Evolutionary conservation across 2,797 vertebrate species (phyloP).

Genomic region (Pachyuromys duprasi): DNA sequence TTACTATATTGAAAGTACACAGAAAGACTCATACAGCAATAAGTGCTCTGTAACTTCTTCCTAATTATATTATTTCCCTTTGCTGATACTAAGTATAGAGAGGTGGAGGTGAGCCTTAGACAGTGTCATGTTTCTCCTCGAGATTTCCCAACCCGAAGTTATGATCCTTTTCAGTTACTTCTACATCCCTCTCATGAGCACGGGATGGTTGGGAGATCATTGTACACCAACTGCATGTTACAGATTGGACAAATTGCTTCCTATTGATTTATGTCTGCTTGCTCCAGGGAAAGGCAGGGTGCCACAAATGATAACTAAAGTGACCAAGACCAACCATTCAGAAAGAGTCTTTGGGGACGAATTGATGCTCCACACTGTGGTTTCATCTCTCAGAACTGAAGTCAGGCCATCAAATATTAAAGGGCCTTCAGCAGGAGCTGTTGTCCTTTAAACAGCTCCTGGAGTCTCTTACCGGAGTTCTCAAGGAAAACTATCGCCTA

Average conservation of each 20-base stretch:
- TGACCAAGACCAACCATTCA: conserved; percentile 48
- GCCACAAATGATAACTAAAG: conserved; percentile 60
- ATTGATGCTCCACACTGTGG: conserved; percentile 64
- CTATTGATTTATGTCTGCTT: conserved; percentile 67
- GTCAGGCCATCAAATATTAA: conserved; percentile 74
- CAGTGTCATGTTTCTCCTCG: neutral
- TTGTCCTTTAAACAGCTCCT: conserved; percentile 39
- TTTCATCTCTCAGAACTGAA: conserved; percentile 67
- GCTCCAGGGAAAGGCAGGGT: conserved; percentile 19
- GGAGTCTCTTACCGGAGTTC: neutral
- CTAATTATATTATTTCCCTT: neutral
- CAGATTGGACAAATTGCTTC: conserved; percentile 68
- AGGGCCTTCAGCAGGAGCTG: neutral
- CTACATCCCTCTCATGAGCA: neutral
- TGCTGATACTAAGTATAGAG: neutral
- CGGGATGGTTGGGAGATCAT: conserved; percentile 49
- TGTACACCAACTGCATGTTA: conserved; percentile 1
- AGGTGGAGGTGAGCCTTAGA: neutral
- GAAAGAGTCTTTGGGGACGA: conserved; percentile 73
- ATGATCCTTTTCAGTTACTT: neutral
- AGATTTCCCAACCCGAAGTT: neutral
- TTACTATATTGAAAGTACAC: neutral
- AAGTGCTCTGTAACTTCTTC: too few species aligned
- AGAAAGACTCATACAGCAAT: neutral
- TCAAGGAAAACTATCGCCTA: neutral